Evolutionary conservation across 1,140 invertebrate species (phyloP).

Genomic region (Ceratina japonica): DNA sequence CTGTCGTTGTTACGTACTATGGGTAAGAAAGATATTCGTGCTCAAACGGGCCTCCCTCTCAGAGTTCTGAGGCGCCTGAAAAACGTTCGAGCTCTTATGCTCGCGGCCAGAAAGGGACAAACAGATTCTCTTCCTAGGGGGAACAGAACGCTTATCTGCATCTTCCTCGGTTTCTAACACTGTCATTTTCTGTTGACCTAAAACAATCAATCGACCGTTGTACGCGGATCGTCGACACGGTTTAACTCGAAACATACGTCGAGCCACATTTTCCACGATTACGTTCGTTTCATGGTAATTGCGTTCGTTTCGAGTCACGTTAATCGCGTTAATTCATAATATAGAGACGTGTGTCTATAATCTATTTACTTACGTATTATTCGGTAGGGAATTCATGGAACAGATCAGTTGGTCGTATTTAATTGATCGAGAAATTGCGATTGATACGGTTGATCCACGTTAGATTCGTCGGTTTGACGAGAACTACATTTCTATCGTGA

Average conservation of each 20-base stretch:
- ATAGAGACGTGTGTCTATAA: conserved; percentile 1
- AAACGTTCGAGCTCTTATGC: conserved; percentile 64
- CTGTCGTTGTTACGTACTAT: conserved; percentile 30
- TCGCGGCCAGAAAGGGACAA: conserved; percentile 73
- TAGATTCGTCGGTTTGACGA: conserved; percentile 26
- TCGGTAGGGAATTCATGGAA: conserved; percentile 75
- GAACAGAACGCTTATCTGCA: conserved; percentile 76
- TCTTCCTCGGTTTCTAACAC: conserved; percentile 79
- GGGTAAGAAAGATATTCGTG: conserved; percentile 57
- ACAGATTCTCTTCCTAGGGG: conserved; percentile 78
- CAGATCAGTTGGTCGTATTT: conserved; percentile 60
- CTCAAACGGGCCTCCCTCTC: conserved; percentile 67
- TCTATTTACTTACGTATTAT: conserved; percentile 73
- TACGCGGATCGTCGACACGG: background rate
- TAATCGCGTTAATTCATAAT: background rate
- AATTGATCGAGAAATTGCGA: conserved; percentile 56
- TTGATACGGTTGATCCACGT: conserved; percentile 29
- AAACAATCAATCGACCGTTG: conserved; percentile 45
- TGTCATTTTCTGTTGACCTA: conserved; percentile 80
- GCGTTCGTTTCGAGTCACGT: background rate
- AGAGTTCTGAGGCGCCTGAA: conserved; percentile 67
- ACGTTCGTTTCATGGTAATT: background rate
- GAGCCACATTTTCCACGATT: background rate
- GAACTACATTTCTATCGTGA: conserved; percentile 54
- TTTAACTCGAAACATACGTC: background rate